Percentiles rank a stretch among this genome's conserved stretches.
phyloP scores from a whole-genome alignment of 1,140 invertebrate genomes.

The Hyphantria cunea region DNA sequence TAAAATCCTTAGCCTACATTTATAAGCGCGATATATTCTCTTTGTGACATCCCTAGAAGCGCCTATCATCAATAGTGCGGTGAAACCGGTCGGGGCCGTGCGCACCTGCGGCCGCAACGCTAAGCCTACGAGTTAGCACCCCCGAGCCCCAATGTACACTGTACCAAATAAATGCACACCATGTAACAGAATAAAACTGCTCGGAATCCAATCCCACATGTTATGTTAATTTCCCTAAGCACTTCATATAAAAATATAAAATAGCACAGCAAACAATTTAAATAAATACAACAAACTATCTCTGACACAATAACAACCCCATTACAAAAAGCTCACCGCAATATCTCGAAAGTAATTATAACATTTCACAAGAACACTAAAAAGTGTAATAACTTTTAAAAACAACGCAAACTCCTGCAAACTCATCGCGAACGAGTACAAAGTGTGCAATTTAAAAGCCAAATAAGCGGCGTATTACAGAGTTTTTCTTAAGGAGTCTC shows the following conservation, averaged over 20 bases:
- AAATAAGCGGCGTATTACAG: constrained; percentile 63
- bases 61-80: constrained; percentile 41
- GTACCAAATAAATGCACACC: background rate
- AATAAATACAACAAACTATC: background rate
- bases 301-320: background rate
- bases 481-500: constrained; percentile 69
- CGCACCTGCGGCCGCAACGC: constrained; percentile 50
- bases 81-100: constrained; percentile 39
- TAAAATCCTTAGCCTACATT: too few relatives aligned
- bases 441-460: constrained; percentile 58
- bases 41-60: too few relatives aligned
- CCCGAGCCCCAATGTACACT: constrained; percentile 14
- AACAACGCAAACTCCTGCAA: constrained; percentile 42
- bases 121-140: constrained; percentile 40
- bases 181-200: constrained; percentile 2
- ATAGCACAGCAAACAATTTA: background rate
- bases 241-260: background rate
- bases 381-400: constrained; percentile 45
- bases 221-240: background rate
- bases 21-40: too few relatives aligned
- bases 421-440: constrained; percentile 38
- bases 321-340: background rate
- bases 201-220: background rate
- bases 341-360: background rate
- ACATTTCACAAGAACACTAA: background rate